These are phyloP conservation scores for Onthophagus sagittarius DNA, from an alignment of 2,888 invertebrate genomes.

Conservation along the genomic window DNA sequence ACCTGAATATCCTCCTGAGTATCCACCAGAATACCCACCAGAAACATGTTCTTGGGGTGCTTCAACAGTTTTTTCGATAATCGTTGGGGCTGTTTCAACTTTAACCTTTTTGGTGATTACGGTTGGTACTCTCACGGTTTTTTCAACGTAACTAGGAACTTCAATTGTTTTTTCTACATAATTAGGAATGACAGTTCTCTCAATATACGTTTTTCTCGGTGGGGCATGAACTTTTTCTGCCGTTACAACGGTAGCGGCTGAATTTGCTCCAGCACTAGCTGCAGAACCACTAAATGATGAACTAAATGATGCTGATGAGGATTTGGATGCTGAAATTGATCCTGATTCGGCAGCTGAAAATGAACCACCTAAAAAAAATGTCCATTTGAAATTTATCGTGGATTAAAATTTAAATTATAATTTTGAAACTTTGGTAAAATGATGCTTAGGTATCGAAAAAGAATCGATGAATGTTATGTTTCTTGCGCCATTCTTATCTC, in stretches of 20 bases:
- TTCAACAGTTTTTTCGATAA: conserved; percentile 41
- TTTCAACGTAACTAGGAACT: conserved; percentile 45
- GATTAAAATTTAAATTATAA: too few species aligned
- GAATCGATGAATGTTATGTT: too few species aligned
- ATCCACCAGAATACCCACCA: neutral
- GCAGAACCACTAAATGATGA: conserved; percentile 29
- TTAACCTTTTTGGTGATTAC: conserved; percentile 42
- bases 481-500: too few species aligned
- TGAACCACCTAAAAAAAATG: conserved; percentile 3
- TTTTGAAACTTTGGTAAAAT: too few species aligned
- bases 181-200: conserved; percentile 44
- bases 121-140: conserved; percentile 44
- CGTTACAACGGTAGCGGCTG: conserved; percentile 23
- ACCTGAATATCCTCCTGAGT: neutral
- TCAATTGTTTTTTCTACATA: conserved; percentile 45
- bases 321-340: conserved; percentile 20
- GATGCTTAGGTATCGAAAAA: too few species aligned
- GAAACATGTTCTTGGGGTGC: conserved; percentile 27
- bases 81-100: conserved; percentile 41
- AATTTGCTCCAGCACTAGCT: conserved; percentile 9
- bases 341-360: neutral
- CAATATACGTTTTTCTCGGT: conserved; percentile 38
- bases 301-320: conserved; percentile 27
- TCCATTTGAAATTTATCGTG: too few species aligned
- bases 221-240: conserved; percentile 28